Percentiles rank a stretch among this genome's conserved stretches.
These are phyloP conservation scores for Melanotus villosus DNA, from an alignment of 2,888 invertebrate genomes.

Conservation along the genomic window DNA sequence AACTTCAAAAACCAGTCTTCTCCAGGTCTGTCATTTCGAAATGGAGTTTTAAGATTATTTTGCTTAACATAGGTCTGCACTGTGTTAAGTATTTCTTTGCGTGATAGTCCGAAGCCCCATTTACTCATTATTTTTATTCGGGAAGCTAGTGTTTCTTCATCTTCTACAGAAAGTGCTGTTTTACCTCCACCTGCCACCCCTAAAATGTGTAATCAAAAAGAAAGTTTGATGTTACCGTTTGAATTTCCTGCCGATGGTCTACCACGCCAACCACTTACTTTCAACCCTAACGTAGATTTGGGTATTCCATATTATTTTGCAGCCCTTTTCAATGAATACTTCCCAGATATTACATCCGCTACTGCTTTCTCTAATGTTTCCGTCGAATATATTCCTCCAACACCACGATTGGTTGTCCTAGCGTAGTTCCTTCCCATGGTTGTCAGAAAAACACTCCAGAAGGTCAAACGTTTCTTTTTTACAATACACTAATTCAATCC, in stretches of 20 bases:
- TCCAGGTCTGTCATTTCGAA: background rate
- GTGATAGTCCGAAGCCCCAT: no score
- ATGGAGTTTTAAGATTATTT: background rate
- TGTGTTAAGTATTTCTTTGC: constrained; percentile 5
- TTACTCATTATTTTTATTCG: background rate
- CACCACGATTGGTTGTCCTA: background rate
- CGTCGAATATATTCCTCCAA: background rate
- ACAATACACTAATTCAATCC: no score
- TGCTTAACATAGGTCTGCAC: constrained; percentile 4
- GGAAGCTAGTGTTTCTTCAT: background rate
- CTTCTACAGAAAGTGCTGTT: background rate
- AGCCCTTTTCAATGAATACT: constrained; percentile 3
- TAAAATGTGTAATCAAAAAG: background rate
- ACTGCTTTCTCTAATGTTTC: background rate
- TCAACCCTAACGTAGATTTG: constrained; percentile 14
- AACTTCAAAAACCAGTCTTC: background rate
- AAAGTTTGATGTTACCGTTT: background rate
- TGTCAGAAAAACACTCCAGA: background rate
- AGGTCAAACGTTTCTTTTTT: no score
- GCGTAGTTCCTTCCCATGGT: background rate
- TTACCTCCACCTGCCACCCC: background rate
- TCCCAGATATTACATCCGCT: background rate
- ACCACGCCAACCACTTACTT: constrained; percentile 15
- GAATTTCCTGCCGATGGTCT: constrained; percentile 4
- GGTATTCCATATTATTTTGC: constrained; percentile 5